phyloP scores from a whole-genome alignment of 2,797 vertebrate species.

The Platyrinchus mystaceus region DNA sequence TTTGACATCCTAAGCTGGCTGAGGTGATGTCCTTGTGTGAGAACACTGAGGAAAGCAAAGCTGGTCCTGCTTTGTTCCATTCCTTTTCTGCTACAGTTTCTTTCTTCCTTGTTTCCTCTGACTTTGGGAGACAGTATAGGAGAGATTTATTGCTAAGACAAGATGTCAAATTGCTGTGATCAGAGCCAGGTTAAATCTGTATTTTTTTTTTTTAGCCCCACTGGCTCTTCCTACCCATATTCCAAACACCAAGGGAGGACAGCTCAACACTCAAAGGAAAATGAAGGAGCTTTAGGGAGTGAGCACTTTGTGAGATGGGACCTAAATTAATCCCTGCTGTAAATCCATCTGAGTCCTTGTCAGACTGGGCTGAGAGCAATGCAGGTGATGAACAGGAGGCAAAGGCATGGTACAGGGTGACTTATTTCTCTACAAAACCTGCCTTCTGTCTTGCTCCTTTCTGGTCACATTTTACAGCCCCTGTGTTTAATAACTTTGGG shows the following conservation, averaged over 20 bases:
- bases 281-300: conserved; percentile 30
- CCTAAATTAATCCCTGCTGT: neutral
- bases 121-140: neutral
- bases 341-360: neutral
- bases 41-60: neutral
- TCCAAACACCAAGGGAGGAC: neutral
- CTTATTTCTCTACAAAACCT: neutral
- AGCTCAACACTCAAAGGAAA: conserved; percentile 48
- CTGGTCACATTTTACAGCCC: neutral
- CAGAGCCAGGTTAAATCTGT: neutral
- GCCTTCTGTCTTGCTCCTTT: neutral
- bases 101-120: neutral
- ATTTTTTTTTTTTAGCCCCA: neutral
- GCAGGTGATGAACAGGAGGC: neutral
- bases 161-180: neutral
- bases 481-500: neutral
- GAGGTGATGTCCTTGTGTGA: neutral
- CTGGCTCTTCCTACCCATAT: neutral
- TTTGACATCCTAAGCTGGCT: neutral
- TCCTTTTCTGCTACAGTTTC: neutral
- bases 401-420: neutral
- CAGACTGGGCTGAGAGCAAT: neutral
- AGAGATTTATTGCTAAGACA: conserved; percentile 19
- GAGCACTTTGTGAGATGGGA: neutral
- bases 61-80: neutral